Evolutionary conservation across 2,797 vertebrate species (phyloP), one percentile per base, ranked within the genome.

Genomic region (Myoxocephalus aenaeus): DNA sequence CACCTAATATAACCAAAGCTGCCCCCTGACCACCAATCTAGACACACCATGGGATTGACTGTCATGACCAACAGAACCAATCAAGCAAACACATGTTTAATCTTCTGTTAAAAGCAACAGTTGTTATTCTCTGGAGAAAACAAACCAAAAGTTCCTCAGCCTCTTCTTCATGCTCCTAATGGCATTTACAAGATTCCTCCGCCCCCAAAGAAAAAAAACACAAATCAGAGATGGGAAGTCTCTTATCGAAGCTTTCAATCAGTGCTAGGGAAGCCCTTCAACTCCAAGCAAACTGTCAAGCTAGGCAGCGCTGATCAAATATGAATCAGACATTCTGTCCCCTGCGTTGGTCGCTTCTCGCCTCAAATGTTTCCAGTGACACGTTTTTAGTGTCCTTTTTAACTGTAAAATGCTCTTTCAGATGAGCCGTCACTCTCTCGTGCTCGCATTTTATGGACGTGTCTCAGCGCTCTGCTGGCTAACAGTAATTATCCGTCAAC

Each of bases 401-500:
- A 27, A 1, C 11, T 13, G 22, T 54, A 51, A 13, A 25, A 13
- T 29, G 7, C 22, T 36, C 46, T 53, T 32, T 38, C 15, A 29
- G 54, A 59, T 34, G 36, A 14, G 11, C 64, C 8, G 17, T 40
- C 17, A 32, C 29, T 59, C 12, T 36, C 4, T 29, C 51, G 4
- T 38, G 1, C 12, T n/a, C 2, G 1, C 20, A 51, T 29, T 73
- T 15, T 27, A 50, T 64, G 7, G 36, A 51, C 51, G 57, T 9
- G 46, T 69, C 51, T 61, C 1, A 15, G 12, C 51, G 20, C 25
- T 27, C 75, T 79, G 63, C 67, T 22, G 38, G 48, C 61, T 38
- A 38, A 10, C 36, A 10, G 36, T 61, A 70, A 59, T 65, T 54
- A 36, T 58, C 14, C 56, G 46, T 77, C 71, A 44, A 36, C n/a